Percentiles rank a stretch among this genome's conserved stretches.
Evolutionary conservation across 2,888 invertebrate genomes (phyloP).

Genomic region (Ethmia dodecea): DNA sequence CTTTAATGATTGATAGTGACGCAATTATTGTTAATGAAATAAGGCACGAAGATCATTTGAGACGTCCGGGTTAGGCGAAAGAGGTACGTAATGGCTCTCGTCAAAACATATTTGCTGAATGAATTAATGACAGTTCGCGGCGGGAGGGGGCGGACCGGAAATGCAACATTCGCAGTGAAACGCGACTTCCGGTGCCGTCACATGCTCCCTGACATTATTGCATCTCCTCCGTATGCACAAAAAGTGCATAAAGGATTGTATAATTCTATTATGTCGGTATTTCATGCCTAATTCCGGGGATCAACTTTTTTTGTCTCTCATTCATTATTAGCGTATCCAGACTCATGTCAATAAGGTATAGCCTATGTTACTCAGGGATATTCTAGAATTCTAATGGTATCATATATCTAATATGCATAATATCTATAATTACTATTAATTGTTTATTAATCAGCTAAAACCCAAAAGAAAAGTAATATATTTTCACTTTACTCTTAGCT

Average conservation of each 20-base stretch:
- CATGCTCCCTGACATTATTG: constrained; percentile 33
- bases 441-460: no score
- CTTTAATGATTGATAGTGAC: constrained; percentile 59
- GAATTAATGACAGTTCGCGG: constrained; percentile 66
- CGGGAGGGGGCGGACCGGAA: constrained; percentile 48
- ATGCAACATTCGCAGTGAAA: constrained; percentile 60
- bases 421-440: no score
- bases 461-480: no score
- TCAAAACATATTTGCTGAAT: constrained; percentile 73
- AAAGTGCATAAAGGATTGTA: constrained; percentile 20
- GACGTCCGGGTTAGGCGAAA: constrained; percentile 30
- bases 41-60: constrained; percentile 38
- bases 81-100: constrained; percentile 54
- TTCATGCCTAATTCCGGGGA: constrained; percentile 1
- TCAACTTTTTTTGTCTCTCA: no score
- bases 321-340: no score
- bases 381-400: no score
- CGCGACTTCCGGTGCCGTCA: constrained; percentile 56
- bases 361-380: no score
- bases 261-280: constrained; percentile 11
- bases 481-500: no score
- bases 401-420: no score
- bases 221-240: constrained; percentile 20
- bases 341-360: no score
- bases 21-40: constrained; percentile 44